Evolutionary conservation across 2,888 invertebrate genomes (phyloP), one percentile per base, ranked within the genome.

Genomic region (Andrena marginata): DNA sequence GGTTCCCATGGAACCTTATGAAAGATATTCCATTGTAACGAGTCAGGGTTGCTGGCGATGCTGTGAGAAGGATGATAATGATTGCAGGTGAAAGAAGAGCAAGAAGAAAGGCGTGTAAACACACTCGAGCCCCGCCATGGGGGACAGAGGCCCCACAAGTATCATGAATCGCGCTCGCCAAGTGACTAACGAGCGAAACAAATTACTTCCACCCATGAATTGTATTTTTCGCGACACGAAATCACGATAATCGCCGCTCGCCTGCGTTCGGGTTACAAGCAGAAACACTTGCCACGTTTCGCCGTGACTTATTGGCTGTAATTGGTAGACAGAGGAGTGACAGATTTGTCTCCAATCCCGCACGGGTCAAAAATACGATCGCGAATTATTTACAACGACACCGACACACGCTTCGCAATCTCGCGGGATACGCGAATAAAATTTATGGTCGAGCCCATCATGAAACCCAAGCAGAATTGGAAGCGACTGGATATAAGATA

Each of bases 291-390:
- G 67, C 8, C 63, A 63, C 42, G 60, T 13, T 49, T 60, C 33
- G 10, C 13, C 20, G 20, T 56, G 71, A 77, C 29, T 77, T 71
- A 77, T 63, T 10, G 20, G 54, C 31, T 20, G 64, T 63, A 76
- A 76, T 70, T 70, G 70, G 54, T 31, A 31, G 54, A 29, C 70
- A 13, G 31, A 60, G 13, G 42, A 68, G 49, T 16, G 16, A 23
- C 10, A 20, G 6, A 2, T 31, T 31, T 29, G 23, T 33, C 29
- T 54, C 8, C 16, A 42, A 35, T 51, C 60, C 49, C 8, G 48
- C 62, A 3, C 29, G 29, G 20, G 48, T 20, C 8, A 8, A 48
- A 60, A 68, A 51, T 31, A 48, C 59, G 33, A 6, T 4, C 7
- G 0, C 1, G 13, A 42, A 8, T 42, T 29, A 74, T 67, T 67